Evolutionary conservation across 2,797 vertebrate genomes (phyloP), one percentile per base, ranked within the genome.

Genomic region (Okamejei kenojei): DNA sequence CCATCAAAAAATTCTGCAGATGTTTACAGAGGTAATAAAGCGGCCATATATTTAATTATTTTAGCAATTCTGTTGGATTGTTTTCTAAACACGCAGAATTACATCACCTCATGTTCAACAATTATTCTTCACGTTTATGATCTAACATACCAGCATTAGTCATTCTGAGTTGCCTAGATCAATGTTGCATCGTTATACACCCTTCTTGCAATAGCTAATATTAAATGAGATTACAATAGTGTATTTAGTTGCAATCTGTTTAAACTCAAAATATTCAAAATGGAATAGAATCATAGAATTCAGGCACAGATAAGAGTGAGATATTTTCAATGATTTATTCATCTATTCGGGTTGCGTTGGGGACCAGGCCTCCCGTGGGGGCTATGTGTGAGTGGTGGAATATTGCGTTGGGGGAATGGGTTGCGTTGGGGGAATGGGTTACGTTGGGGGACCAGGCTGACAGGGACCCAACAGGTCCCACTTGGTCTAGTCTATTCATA

Each of bases 11-110:
- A 23, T 6, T 45, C 3, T 29, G 15, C 7, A 1, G 29, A n/a
- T 92, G 71, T 92, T 74, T 76, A 45, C 90, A 54, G 23, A 76
- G 76, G 23, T 68, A 76, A 76, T 45, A 92, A 58, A 92, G 26
- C 1, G 2, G 63, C n/a, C 1, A 9, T 68, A 21, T 1, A 32
- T 68, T n/a, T 32, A 32, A n/a, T n/a, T 13, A 88, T 68, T 68
- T 68, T 88, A 68, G 7, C 63, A 32, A 73, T 65, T 88, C 19
- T n/a, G 32, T 10, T 19, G n/a, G 21, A 88, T 68, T 0, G 7
- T 35, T 65, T 88, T 88, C n/a, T 35, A 4, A 1, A n/a, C 61
- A 65, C n/a, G 15, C 84, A 68, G 15, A 68, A 19, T 68, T 68
- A 8, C 15, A 9, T 32, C 19, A 35, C n/a, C 32, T 68, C n/a